Conservation (phyloP, 2,888 invertebrate genomes). For the Mechanitis messenoides region DNA sequence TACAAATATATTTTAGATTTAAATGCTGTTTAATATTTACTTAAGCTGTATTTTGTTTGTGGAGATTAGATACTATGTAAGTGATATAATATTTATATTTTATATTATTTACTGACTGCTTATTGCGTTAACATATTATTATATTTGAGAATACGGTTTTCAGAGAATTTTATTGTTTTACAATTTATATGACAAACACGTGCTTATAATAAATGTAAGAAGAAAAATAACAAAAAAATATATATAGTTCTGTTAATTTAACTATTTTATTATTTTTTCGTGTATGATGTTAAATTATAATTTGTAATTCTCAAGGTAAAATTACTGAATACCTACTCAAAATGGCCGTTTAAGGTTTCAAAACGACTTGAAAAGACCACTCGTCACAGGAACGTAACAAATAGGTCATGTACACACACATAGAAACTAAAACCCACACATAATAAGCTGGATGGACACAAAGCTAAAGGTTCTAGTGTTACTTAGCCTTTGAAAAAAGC, state of each 20-base stretch:
- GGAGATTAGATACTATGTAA: background rate
- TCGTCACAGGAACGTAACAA: slow-evolving; percentile 22
- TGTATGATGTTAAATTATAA: slow-evolving; percentile 2
- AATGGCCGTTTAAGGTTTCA: slow-evolving; percentile 17
- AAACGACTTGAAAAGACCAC: slow-evolving; percentile 20
- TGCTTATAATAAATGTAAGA: no score
- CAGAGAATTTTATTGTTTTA: background rate
- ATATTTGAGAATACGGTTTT: background rate
- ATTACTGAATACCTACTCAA: slow-evolving; percentile 14
- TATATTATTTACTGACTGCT: background rate
- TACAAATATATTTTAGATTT: no score
- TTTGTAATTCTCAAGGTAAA: slow-evolving; percentile 10
- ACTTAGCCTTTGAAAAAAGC: slow-evolving; percentile 24
- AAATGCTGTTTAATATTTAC: no score
- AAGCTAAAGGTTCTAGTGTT: slow-evolving; percentile 26
- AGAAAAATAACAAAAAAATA: background rate
- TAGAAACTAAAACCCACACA: slow-evolving; percentile 14
- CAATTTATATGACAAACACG: no score
- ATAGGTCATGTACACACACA: slow-evolving; percentile 26
- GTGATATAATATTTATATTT: background rate
- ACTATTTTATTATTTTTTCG: no score
- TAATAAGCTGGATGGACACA: slow-evolving; percentile 29
- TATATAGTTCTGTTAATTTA: no score
- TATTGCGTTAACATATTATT: background rate
- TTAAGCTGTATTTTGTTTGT: background rate